A percentile compares a stretch with the other conserved stretches of the same genome.
These are phyloP conservation scores for Prionailurus viverrinus DNA, from an alignment of 2,113 vertebrate species.

Conservation along the genomic window DNA sequence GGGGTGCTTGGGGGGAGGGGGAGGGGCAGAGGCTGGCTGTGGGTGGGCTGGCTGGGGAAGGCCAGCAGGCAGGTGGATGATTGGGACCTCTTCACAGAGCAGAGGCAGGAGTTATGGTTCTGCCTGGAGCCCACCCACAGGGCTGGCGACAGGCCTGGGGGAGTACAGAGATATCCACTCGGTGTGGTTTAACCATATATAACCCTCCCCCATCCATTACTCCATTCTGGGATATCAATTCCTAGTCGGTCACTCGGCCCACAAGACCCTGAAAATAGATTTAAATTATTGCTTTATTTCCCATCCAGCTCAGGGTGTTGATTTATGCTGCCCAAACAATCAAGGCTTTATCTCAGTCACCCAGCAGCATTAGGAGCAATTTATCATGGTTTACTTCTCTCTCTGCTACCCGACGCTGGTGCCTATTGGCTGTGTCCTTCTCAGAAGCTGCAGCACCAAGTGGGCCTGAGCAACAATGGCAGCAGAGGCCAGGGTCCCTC, in stretches of 20 bases:
- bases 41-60: background rate
- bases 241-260: conserved; percentile 78
- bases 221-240: conserved; percentile 51
- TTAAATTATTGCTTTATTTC: conserved; percentile 85
- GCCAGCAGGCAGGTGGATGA: background rate
- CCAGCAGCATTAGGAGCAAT: conserved; percentile 87
- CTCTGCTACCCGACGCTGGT: background rate
- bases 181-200: background rate
- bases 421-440: conserved; percentile 16
- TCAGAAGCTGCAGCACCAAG: background rate
- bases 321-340: conserved; percentile 89
- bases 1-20: background rate
- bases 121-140: conserved; percentile 35
- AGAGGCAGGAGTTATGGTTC: background rate
- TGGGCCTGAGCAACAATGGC: background rate
- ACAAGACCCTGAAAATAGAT: conserved; percentile 78
- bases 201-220: conserved; percentile 49
- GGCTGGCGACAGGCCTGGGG: background rate
- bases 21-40: background rate
- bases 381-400: conserved; percentile 84
- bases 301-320: conserved; percentile 83
- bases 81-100: background rate
- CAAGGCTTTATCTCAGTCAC: conserved; percentile 88
- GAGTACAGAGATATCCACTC: background rate
- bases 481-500: background rate